Percentiles rank a stretch among this genome's conserved stretches.
These are phyloP conservation scores for Battus philenor DNA, from an alignment of 1,140 invertebrate genomes.

Conservation along the genomic window DNA sequence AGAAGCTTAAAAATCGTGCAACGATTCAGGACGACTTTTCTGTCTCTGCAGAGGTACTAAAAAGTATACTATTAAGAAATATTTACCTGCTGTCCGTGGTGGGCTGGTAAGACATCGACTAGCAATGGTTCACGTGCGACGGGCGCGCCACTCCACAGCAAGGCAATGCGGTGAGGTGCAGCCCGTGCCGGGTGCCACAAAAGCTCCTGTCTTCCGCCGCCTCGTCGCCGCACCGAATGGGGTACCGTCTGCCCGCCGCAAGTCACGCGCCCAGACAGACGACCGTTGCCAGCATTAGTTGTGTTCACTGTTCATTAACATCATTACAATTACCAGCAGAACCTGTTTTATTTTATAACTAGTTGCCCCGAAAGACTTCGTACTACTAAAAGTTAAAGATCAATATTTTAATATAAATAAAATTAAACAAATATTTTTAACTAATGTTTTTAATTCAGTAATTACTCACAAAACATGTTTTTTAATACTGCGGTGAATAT, in stretches of 20 bases:
- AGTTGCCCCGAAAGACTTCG: no score
- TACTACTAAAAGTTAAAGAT: no score
- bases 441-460: no score
- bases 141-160: constrained; percentile 86
- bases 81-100: constrained; percentile 80
- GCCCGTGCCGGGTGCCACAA: constrained; percentile 89
- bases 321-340: no score
- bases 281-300: constrained; percentile 88
- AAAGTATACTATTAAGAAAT: background rate
- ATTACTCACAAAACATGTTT: no score
- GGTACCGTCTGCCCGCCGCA: constrained; percentile 88
- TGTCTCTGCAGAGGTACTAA: background rate
- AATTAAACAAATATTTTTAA: no score
- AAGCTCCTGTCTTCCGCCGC: constrained; percentile 85
- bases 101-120: constrained; percentile 76
- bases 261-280: constrained; percentile 85
- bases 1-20: no score
- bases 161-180: constrained; percentile 87
- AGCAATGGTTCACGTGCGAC: constrained; percentile 76
- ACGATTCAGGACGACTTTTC: no score
- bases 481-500: no score
- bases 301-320: constrained; percentile 80
- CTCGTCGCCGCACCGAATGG: constrained; percentile 82
- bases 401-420: no score
- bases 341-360: no score